Conservation (phyloP, 1,140 invertebrate species). For the Piezodorus guildinii region DNA sequence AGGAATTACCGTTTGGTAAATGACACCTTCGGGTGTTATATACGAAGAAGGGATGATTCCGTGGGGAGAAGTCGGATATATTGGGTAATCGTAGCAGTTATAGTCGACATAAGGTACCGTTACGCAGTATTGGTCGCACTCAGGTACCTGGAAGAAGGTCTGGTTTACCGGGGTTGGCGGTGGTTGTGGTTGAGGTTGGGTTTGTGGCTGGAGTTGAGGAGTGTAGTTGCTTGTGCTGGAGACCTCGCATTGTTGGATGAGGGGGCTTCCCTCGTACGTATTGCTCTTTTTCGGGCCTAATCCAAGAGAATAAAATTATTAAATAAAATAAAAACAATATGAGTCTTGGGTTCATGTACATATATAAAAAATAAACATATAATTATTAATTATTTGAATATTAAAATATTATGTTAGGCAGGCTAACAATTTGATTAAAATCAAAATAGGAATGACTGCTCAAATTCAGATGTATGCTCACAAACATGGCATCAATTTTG, state of each 20-base stretch:
- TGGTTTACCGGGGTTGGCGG: neutral
- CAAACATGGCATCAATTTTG: too few relatives aligned
- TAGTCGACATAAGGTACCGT: conserved; percentile 16
- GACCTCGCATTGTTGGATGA: conserved; percentile 20
- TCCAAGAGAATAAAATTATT: neutral
- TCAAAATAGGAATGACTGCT: too few relatives aligned
- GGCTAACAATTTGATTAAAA: too few relatives aligned
- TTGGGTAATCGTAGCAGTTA: conserved; percentile 9
- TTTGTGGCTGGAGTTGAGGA: neutral
- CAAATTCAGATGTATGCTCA: too few relatives aligned
- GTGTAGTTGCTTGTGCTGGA: conserved; percentile 8
- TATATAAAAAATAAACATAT: too few relatives aligned
- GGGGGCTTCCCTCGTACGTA: conserved; percentile 9
- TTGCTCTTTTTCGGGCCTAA: neutral
- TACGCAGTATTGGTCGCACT: conserved; percentile 1
- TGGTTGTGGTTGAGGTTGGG: neutral
- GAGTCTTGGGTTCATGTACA: too few relatives aligned
- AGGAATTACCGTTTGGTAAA: conserved; percentile 14
- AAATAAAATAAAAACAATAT: neutral
- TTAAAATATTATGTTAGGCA: too few relatives aligned
- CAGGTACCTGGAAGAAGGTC: conserved; percentile 8
- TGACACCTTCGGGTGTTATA: conserved; percentile 11
- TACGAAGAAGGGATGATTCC: conserved; percentile 10
- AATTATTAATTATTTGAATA: too few relatives aligned
- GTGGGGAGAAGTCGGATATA: conserved; percentile 4